phyloP scores from a whole-genome alignment of 2,113 vertebrate species.

The Typhlomys cinereus region DNA sequence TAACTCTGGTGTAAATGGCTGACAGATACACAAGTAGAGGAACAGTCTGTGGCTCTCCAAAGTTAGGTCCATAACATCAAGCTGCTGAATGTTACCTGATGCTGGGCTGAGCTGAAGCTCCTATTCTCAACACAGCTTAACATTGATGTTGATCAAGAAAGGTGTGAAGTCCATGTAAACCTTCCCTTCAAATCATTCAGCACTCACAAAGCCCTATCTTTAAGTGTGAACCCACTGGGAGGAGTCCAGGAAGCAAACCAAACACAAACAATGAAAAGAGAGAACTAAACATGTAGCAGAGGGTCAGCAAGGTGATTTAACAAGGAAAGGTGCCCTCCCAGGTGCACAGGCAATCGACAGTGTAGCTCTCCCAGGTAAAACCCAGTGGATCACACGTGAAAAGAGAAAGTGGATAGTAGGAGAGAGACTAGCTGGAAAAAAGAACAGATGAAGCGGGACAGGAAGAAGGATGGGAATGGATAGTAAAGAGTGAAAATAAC shows the following conservation, averaged over 20 bases:
- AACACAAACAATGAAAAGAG: constrained; percentile 23
- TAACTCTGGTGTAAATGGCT: background rate
- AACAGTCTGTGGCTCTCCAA: background rate
- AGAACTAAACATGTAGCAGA: background rate
- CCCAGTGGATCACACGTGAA: too few species aligned
- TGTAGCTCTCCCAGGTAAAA: too few species aligned
- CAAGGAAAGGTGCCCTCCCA: too few species aligned
- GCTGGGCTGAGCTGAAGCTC: background rate
- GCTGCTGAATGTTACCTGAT: too few species aligned
- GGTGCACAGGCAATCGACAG: too few species aligned
- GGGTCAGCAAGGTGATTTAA: too few species aligned
- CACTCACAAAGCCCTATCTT: background rate
- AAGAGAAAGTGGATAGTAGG: too few species aligned
- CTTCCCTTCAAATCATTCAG: background rate
- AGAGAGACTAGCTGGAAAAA: too few species aligned
- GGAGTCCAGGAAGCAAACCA: constrained; percentile 18
- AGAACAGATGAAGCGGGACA: too few species aligned
- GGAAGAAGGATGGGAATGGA: too few species aligned
- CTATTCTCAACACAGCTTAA: background rate
- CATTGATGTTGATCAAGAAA: background rate
- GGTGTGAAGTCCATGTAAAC: background rate
- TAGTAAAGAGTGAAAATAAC: too few species aligned
- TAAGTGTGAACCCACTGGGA: background rate
- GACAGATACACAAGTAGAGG: background rate
- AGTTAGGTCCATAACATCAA: background rate